phyloP scores from a whole-genome alignment of 2,888 invertebrate genomes.

The Temnothorax unifasciatus region DNA sequence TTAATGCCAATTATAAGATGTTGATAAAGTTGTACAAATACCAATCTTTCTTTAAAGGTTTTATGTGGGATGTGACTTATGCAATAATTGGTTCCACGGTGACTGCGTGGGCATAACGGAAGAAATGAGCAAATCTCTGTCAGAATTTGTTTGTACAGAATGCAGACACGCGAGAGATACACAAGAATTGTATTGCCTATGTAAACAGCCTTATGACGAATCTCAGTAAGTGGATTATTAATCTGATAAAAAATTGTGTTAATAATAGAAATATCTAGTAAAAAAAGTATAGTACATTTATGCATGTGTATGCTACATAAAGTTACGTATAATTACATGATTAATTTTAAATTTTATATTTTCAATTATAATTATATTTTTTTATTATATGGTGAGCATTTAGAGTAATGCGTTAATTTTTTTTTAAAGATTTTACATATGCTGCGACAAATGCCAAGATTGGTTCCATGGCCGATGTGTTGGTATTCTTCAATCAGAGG shows the following conservation, averaged over 20 bases:
- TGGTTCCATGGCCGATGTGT: slow-evolving; percentile 99
- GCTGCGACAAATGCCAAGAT: slow-evolving; percentile 99
- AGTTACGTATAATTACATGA: background rate
- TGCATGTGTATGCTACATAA: background rate
- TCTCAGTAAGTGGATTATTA: slow-evolving; percentile 92
- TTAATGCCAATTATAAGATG: background rate
- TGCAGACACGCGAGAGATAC: slow-evolving; percentile 95
- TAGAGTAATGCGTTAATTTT: slow-evolving; percentile 45
- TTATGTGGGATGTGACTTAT: slow-evolving; percentile 98
- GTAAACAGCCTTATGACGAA: slow-evolving; percentile 98
- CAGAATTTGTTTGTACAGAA: slow-evolving; percentile 95
- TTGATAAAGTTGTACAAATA: slow-evolving; percentile 16
- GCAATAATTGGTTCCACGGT: slow-evolving; percentile 99
- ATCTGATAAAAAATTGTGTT: background rate
- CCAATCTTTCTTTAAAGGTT: slow-evolving; percentile 88
- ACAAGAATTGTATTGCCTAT: slow-evolving; percentile 98
- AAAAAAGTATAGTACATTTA: background rate
- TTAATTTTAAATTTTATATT: background rate
- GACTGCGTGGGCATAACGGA: slow-evolving; percentile 98
- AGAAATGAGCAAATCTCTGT: slow-evolving; percentile 95
- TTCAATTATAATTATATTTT: background rate
- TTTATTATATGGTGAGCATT: background rate
- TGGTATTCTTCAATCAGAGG: slow-evolving; percentile 97
- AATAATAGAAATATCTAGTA: slow-evolving; percentile 1
- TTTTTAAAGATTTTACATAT: slow-evolving; percentile 96